Conservation (phyloP, 2,888 invertebrate species). For the Ochropleura leucogaster region DNA sequence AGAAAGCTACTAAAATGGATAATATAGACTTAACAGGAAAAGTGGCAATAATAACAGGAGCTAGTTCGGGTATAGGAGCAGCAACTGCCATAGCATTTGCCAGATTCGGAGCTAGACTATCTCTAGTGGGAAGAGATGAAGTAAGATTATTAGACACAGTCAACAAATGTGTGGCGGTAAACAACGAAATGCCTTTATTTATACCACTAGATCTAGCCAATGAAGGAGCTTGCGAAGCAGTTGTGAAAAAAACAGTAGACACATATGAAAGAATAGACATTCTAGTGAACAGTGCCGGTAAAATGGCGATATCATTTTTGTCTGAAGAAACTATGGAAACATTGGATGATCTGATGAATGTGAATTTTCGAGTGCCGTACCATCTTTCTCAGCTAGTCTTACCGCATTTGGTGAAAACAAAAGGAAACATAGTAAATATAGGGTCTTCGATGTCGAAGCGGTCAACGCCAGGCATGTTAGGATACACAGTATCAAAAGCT, state of each 20-base stretch:
- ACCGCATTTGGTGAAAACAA: slow-evolving; percentile 74
- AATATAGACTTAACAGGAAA: slow-evolving; percentile 72
- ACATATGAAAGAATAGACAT: slow-evolving; percentile 74
- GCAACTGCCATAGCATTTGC: slow-evolving; percentile 73
- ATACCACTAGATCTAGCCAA: slow-evolving; percentile 70
- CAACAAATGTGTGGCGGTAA: slow-evolving; percentile 66
- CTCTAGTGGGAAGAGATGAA: slow-evolving; percentile 74
- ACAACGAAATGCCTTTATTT: slow-evolving; percentile 65
- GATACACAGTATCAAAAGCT: slow-evolving; percentile 72
- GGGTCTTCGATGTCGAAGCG: slow-evolving; percentile 71
- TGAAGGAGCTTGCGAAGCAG: slow-evolving; percentile 71
- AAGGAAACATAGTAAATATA: slow-evolving; percentile 77
- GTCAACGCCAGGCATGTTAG: slow-evolving; percentile 71
- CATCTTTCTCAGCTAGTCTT: slow-evolving; percentile 72
- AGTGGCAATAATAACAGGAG: slow-evolving; percentile 78
- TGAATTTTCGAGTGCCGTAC: slow-evolving; percentile 77
- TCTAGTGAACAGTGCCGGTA: slow-evolving; percentile 76
- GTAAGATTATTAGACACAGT: slow-evolving; percentile 68
- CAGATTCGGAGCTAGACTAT: slow-evolving; percentile 70
- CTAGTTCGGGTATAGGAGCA: slow-evolving; percentile 79
- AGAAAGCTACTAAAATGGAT: slow-evolving; percentile 61
- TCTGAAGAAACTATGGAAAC: slow-evolving; percentile 71
- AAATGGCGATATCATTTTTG: slow-evolving; percentile 69
- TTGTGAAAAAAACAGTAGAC: slow-evolving; percentile 72
- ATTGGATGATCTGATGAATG: slow-evolving; percentile 76